Percentiles rank a stretch among this genome's conserved stretches.
Conservation (phyloP, 2,888 invertebrate species). For the Microctonus aethiopoides region DNA sequence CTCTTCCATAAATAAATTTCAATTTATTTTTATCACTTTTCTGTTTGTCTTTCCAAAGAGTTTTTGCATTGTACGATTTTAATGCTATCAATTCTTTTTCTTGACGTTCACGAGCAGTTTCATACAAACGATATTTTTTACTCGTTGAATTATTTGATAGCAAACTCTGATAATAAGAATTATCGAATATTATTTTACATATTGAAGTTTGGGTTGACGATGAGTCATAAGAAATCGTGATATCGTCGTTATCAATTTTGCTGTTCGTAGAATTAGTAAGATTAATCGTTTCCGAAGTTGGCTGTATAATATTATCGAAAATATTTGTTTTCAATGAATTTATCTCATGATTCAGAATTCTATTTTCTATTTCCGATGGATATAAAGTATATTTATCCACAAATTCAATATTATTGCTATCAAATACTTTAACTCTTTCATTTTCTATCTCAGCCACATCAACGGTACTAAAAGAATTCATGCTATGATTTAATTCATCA, state of each 20-base stretch:
- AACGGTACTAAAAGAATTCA: background rate
- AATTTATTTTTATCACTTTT: constrained; percentile 37
- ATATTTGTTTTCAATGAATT: background rate
- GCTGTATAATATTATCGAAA: background rate
- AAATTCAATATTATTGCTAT: constrained; percentile 20
- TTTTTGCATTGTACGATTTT: constrained; percentile 47
- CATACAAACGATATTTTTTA: background rate
- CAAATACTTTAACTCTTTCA: constrained; percentile 16
- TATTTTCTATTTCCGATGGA: background rate
- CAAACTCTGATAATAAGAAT: background rate
- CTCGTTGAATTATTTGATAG: background rate
- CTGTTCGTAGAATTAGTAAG: background rate
- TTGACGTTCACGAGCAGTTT: constrained; percentile 37
- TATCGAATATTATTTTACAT: background rate
- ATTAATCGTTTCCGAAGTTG: too few species aligned
- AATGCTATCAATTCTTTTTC: constrained; percentile 45
- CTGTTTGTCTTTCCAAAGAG: constrained; percentile 43
- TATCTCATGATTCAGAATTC: too few species aligned
- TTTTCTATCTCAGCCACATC: background rate
- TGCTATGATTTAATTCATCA: background rate
- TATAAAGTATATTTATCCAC: background rate
- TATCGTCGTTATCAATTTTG: background rate
- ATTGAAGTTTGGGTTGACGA: background rate
- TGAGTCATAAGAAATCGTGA: background rate
- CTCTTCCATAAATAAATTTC: background rate